Base-by-base conservation (phyloP, 2,797 vertebrate species). In the Sphenopsis melanotis region DNA sequence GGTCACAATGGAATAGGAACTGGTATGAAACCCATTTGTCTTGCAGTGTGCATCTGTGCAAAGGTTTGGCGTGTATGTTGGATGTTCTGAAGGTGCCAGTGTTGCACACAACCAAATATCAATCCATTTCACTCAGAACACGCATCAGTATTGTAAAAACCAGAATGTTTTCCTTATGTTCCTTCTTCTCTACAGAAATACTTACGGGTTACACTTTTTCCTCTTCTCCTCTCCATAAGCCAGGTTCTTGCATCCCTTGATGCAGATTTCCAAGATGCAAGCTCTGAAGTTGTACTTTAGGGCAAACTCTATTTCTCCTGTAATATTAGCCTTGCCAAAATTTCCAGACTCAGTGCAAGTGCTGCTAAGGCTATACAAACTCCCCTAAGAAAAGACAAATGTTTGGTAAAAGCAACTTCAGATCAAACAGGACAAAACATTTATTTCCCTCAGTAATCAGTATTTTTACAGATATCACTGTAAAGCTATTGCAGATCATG, bases 151-250 rank as follows among this genome's bases (percentile, higher is more conserved):
- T 13, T 30, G 61, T 24, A 55, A 91, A 78, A 89, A 17, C 0
- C 23, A 76, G 39, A 87, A 5, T 55, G 55, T 65, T 83, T 69
- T 57, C 57, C 11, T 37, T 52, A 8, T 6, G 10, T 42, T 57
- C 37, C 56, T 27, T 15, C n/a, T 81, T 78, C 41, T 47, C n/a
- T 71, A 68, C 16, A 52, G 21, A 76, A 76, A 83, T 60, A 96
- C 99, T 98, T 96, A 99, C 99, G 98, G 98, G 64, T 99, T 98
- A 94, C 98, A 99, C 87, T 98, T 99, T 83, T 94, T 99, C 97
- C 96, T 99, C 96, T 97, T 99, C 87, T 95, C 80, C 24, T 99
- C 98, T 83, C 98, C 98, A 1, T 97, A 97, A 29, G 96, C 91
- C 66, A 99, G 97, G 69, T 99, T 98, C 95, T 97, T 98, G 92